Percentiles rank a stretch among this genome's conserved stretches.
These are phyloP conservation scores for Cotesia vestalis DNA, from an alignment of 1,140 invertebrate species.

Conservation along the genomic window DNA sequence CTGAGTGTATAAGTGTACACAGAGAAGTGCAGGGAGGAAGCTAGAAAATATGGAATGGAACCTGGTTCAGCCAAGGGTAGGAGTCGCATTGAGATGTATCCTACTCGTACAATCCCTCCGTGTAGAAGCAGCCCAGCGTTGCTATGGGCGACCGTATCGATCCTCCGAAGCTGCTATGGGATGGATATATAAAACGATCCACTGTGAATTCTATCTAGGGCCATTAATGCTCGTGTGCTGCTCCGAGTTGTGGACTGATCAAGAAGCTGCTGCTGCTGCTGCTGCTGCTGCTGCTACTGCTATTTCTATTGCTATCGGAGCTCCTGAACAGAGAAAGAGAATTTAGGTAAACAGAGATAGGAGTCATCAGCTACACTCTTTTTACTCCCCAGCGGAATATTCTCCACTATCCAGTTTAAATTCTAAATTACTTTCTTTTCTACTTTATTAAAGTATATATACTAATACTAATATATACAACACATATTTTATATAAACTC, in stretches of 20 bases:
- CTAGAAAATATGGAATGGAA: not conserved
- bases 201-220: constrained; percentile 49
- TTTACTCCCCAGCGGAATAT: too few species aligned
- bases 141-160: constrained; percentile 53
- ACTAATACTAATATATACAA: too few species aligned
- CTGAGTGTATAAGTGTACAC: not conserved
- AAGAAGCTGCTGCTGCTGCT: not conserved
- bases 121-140: constrained; percentile 39
- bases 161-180: constrained; percentile 44
- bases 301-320: not conserved
- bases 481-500: not conserved
- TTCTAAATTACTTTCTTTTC: not conserved
- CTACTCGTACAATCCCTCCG: constrained; percentile 44
- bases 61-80: constrained; percentile 23
- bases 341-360: too few species aligned
- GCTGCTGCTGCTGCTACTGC: too few species aligned
- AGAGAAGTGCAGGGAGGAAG: not conserved
- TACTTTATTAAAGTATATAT: constrained; percentile 8
- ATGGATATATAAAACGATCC: constrained; percentile 55
- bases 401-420: not conserved
- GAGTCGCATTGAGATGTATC: constrained; percentile 54
- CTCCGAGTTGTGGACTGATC: constrained; percentile 33
- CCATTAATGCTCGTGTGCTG: constrained; percentile 52
- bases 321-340: not conserved
- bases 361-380: too few species aligned